A percentile compares a stretch with the other conserved stretches of the same genome.
Conservation (phyloP, 2,888 invertebrate genomes). For the Callimorpha dominula region DNA sequence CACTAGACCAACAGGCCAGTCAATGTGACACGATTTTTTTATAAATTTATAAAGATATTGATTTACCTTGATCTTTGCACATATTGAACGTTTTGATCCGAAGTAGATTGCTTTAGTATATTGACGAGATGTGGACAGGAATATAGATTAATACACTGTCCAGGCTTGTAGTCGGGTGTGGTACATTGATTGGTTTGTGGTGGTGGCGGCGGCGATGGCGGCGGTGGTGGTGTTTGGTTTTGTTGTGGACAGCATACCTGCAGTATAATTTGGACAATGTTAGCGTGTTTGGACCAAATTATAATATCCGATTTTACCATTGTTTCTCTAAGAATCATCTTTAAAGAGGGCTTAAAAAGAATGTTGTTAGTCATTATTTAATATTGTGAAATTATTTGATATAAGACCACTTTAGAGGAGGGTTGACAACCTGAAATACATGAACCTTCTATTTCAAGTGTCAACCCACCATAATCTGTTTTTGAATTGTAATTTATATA, state of each 20-base stretch:
- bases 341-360: too few relatives aligned
- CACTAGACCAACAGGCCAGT: too few relatives aligned
- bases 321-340: too few relatives aligned
- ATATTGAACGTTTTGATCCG: constrained; percentile 7
- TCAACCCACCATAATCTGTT: too few relatives aligned
- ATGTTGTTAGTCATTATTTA: too few relatives aligned
- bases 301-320: too few relatives aligned
- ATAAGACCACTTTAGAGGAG: too few relatives aligned
- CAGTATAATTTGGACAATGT: not conserved
- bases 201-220: not conserved
- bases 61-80: constrained; percentile 28
- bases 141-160: constrained; percentile 33
- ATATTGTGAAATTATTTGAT: too few relatives aligned
- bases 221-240: not conserved
- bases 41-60: not conserved
- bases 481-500: too few relatives aligned
- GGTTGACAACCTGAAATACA: too few relatives aligned
- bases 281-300: not conserved
- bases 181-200: constrained; percentile 38
- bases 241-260: constrained; percentile 48
- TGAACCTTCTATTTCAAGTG: too few relatives aligned
- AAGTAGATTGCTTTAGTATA: constrained; percentile 25
- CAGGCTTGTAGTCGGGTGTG: constrained; percentile 56
- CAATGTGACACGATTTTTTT: too few relatives aligned
- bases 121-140: constrained; percentile 18